Evolutionary conservation across 1,140 invertebrate genomes (phyloP), one percentile per base, ranked within the genome.

Genomic region (Drosophila kepulauana): DNA sequence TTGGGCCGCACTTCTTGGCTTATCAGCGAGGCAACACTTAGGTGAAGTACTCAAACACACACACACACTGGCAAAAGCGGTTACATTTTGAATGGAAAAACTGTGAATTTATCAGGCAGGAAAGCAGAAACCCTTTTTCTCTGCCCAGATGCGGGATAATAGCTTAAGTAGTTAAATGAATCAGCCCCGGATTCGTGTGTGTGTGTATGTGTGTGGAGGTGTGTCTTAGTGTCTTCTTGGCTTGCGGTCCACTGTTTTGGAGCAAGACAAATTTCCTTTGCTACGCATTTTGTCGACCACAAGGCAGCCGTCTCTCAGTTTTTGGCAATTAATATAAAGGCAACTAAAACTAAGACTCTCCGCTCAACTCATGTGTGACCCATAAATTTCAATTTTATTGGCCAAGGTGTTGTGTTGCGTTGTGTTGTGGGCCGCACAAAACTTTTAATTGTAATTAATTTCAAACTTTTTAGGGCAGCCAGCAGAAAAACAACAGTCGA

Each of bases 361-460:
- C 16, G 7, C 28, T 56, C 41, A 51, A 71, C 82, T 88, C 84
- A 81, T 88, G 84, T 88, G 84, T 84, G 85, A 76, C 78, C 86
- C 85, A 89, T 89, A 89, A 89, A 89, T 89, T 89, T 89, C 71
- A 72, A 89, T 89, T 88, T 89, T 81, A 89, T 85, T 89, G 78
- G 86, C 86, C 81, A 81, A 89, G 85, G 85, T 88, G 78, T 79
- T 68, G 56, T 61, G 28, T 30, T 28, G n/a, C 41, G 78, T 79
- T 67, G 56, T 64, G 30, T 30, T 54, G 33, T 45, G 16, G 35
- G 35, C 16, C 35, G 35, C 20, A 28, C 20, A 51, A 77, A 86
- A 82, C 68, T 89, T 89, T 90, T 89, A 85, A 89, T 89, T 89
- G 86, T 89, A 76, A 89, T 89, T 89, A 89, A 89, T 89, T 89